Evolutionary conservation across 2,888 invertebrate genomes (phyloP), one percentile per base, ranked within the genome.

Genomic region (Lissocephala sabroskyi): DNA sequence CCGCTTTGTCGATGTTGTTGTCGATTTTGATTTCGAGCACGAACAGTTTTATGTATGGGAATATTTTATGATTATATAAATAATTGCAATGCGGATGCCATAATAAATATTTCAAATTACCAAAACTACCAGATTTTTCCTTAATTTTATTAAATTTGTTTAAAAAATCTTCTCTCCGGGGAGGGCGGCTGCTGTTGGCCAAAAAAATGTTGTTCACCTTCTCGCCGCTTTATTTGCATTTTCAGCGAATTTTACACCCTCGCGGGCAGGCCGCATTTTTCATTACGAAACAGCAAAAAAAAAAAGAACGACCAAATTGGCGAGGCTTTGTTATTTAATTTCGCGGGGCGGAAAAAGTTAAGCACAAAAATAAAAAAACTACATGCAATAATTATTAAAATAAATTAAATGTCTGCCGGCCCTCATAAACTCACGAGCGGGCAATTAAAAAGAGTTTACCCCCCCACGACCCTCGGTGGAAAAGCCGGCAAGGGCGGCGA

Each of bases 381-480:
- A 52, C 4, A 32, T 41, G 2, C n/a, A 48, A 70, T 62, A 68
- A 75, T 70, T 79, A 77, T 68, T 71, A 68, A 78, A 68, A 78
- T 78, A 75, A 68, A 68, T 68, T 78, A 78, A 68, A 75, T 78
- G 79, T 75, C 67, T 78, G 76, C 52, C 54, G 73, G 73, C 71
- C 76, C 73, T 51, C 67, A 68, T 68, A 75, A 78, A 71, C 67
- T 71, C 52, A 45, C 73, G 56, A 71, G 67, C 16, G 55, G 78
- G 67, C 76, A 68, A 35, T n/a, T n/a, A n/a, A n/a, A n/a, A n/a
- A n/a, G n/a, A n/a, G n/a, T n/a, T n/a, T n/a, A n/a, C n/a, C n/a
- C n/a, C n/a, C n/a, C n/a, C n/a, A n/a, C n/a, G n/a, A n/a, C n/a
- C n/a, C n/a, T n/a, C 26, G 37, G 49, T 43, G 47, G 47, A 61